Base-by-base conservation (phyloP, 1,140 invertebrate species). In the Pectinophora gossypiella region DNA sequence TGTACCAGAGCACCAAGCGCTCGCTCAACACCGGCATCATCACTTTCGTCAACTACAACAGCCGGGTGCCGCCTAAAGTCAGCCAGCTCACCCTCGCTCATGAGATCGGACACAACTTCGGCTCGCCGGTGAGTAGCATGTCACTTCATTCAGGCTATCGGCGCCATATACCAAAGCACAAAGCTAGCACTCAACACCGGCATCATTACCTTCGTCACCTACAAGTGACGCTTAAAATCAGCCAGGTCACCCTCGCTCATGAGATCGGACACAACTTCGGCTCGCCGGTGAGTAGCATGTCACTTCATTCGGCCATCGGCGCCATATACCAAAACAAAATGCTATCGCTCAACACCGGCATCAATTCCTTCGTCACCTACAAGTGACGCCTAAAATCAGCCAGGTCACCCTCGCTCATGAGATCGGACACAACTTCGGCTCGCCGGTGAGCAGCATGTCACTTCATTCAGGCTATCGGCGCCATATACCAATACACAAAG, bases 91-190 rank as follows among this genome's bases (percentile, higher is more conserved):
- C 98, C 6, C 89, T 99, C 51, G 99, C 98, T 6, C 98, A 99
- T 83, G 98, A 99, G 89, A 99, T 99, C 72, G 98, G 98, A 2
- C 98, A 99, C 76, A 99, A 99, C 88, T 99, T 99, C 89, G 98
- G 98, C 48, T 99, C 98, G 58, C 96, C 97, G 74, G 96, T 97
- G 89, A 92, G 27, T 32, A n/a, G n/a, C n/a, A n/a, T n/a, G n/a
- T n/a, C n/a, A n/a, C n/a, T n/a, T n/a, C n/a, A n/a, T n/a, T n/a
- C n/a, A n/a, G n/a, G n/a, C n/a, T n/a, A n/a, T n/a, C n/a, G n/a
- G n/a, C n/a, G n/a, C n/a, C n/a, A n/a, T n/a, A n/a, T n/a, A n/a
- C n/a, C n/a, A n/a, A n/a, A n/a, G n/a, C n/a, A n/a, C n/a, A n/a
- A n/a, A n/a, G n/a, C n/a, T n/a, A n/a, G n/a, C n/a, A n/a, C n/a